Evolutionary conservation across 2,888 invertebrate species (phyloP).

Genomic region (Lottia gigantea): DNA sequence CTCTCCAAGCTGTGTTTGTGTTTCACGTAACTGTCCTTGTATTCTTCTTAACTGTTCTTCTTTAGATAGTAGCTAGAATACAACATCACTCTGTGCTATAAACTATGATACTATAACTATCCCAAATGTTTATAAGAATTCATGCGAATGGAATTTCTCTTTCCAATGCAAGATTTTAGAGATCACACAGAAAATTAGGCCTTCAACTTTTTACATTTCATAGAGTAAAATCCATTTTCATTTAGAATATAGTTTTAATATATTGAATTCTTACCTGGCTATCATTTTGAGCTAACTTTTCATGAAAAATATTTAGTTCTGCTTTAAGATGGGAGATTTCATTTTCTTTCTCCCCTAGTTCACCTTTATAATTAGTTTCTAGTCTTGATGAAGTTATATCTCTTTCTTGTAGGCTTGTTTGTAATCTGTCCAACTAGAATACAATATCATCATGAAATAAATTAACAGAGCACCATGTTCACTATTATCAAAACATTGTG

Average conservation of each 20-base stretch:
- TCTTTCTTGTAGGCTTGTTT: slow-evolving; percentile 57
- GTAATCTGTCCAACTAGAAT: slow-evolving; percentile 54
- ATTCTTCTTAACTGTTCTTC: slow-evolving; percentile 55
- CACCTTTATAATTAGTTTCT: slow-evolving; percentile 56
- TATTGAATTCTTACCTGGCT: slow-evolving; percentile 49
- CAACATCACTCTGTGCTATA: slow-evolving; percentile 4
- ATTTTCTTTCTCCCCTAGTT: slow-evolving; percentile 57
- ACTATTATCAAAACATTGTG: no score
- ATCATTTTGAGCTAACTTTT: slow-evolving; percentile 56
- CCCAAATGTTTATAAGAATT: no score
- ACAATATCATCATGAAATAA: neutral
- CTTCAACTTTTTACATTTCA: no score
- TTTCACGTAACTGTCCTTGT: slow-evolving; percentile 46
- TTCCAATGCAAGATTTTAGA: no score
- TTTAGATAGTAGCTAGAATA: slow-evolving; percentile 48
- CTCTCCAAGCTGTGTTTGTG: slow-evolving; percentile 45
- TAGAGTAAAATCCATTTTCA: no score
- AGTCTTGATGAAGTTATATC: slow-evolving; percentile 53
- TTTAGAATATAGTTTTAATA: no score
- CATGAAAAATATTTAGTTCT: slow-evolving; percentile 60
- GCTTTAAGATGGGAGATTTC: slow-evolving; percentile 53
- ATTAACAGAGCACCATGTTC: no score
- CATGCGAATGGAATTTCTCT: no score
- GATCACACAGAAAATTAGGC: no score
- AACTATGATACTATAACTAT: no score